Evolutionary conservation across 2,888 invertebrate genomes (phyloP), one percentile per base, ranked within the genome.

Genomic region (Plebejus anna): DNA sequence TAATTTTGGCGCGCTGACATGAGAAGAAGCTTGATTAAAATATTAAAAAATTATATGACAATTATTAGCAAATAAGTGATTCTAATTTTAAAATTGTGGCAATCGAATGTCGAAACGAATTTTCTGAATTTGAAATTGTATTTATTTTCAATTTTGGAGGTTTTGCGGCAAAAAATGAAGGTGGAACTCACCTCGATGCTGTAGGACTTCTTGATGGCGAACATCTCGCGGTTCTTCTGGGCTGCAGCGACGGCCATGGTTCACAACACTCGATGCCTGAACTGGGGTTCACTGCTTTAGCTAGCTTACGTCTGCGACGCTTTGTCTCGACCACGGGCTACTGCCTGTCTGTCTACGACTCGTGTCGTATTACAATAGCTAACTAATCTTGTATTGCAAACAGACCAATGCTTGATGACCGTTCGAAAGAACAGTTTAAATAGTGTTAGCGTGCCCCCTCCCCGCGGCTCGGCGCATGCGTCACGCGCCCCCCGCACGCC

Each of bases 191-290:
- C 98, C 97, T 98, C 98, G 91, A 98, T 98, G 95, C 98, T 98
- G 96, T 98, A 98, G 82, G 98, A 98, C 91, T 98, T 98, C 95
- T 98, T 98, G 95, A 98, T 98, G 91, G 98, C 98, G 96, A 98
- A 98, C 97, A 98, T 97, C 94, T 98, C 98, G 91, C 98, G 96
- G 94, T 97, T 98, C 95, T 98, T 98, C 95, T 98, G 97, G 82
- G 97, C 97, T 90, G 97, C 97, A 89, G 97, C 97, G 87, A 97
- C 97, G 94, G 97, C 97, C 96, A 97, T 97, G 96, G 86, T 92
- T 85, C 91, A 92, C 92, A 87, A 88, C 90, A 91, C 90, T 89
- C 87, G 94, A 91, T 84, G 91, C 93, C 93, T 93, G 94, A 91
- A 93, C 92, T 86, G 85, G 83, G 82, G 91, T 92, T 92, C 94